Percentiles rank a stretch among this genome's conserved stretches.
These are phyloP conservation scores for Apamea epomidion DNA, from an alignment of 2,888 invertebrate genomes.

Conservation along the genomic window DNA sequence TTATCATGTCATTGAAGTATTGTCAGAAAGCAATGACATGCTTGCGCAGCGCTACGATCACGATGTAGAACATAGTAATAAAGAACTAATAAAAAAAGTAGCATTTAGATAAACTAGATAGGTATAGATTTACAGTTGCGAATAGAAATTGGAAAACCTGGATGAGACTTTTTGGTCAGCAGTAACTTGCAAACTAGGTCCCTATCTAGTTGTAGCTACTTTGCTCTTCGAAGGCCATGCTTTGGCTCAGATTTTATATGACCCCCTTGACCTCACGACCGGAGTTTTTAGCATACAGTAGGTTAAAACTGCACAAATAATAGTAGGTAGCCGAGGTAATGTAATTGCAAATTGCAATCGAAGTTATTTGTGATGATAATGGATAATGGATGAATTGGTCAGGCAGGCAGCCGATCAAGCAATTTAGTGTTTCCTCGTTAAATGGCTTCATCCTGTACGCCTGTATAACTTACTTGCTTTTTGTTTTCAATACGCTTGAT, in stretches of 20 bases:
- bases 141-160: neutral
- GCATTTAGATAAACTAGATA: neutral
- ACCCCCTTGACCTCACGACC: conserved; percentile 39
- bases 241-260: conserved; percentile 1
- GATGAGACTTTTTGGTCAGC: neutral
- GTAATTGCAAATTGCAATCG: conserved; percentile 46
- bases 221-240: neutral
- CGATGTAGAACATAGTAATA: neutral
- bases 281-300: conserved; percentile 24
- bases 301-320: conserved; percentile 37
- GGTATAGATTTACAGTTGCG: neutral
- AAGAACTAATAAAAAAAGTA: conserved; percentile 2
- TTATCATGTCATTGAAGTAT: conserved; percentile 45
- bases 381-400: conserved; percentile 23
- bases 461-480: neutral
- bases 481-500: conserved; percentile 15
- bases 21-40: conserved; percentile 22
- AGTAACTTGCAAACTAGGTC: neutral
- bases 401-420: conserved; percentile 20
- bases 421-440: conserved; percentile 42
- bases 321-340: conserved; percentile 28
- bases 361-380: conserved; percentile 51
- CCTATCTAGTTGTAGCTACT: neutral
- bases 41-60: conserved; percentile 6
- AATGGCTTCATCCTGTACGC: conserved; percentile 42